Conservation (phyloP, 1,140 invertebrate genomes). For the Lerema accius region DNA sequence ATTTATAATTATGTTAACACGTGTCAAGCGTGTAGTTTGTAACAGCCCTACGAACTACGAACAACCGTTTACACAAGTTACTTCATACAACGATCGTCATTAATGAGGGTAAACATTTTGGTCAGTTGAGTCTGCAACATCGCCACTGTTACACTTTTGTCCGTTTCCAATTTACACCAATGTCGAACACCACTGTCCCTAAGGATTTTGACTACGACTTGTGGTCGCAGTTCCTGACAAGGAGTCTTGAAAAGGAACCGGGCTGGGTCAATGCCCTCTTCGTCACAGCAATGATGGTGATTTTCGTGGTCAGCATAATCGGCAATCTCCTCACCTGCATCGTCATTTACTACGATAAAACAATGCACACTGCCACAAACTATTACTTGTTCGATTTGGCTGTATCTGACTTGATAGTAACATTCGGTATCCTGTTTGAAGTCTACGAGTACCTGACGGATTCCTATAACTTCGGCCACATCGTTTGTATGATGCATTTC, state of each 20-base stretch:
- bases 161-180: background rate
- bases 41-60: background rate
- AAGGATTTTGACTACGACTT: constrained; percentile 42
- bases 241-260: constrained; percentile 34
- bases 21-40: background rate
- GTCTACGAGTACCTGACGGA: constrained; percentile 43
- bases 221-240: constrained; percentile 47
- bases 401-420: constrained; percentile 88
- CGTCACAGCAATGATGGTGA: constrained; percentile 67
- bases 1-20: too few relatives aligned
- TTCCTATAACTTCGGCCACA: constrained; percentile 42
- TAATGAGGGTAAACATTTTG: background rate
- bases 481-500: constrained; percentile 57
- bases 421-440: constrained; percentile 53
- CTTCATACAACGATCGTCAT: background rate
- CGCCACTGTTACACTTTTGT: background rate
- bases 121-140: background rate
- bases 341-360: constrained; percentile 91
- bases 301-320: constrained; percentile 89
- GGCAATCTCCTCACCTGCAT: constrained; percentile 93
- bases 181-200: constrained; percentile 18
- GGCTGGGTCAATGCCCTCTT: constrained; percentile 40
- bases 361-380: constrained; percentile 93
- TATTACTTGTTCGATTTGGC: constrained; percentile 94
- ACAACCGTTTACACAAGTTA: constrained; percentile 6